Evolutionary conservation across 2,113 vertebrate genomes (phyloP), one percentile per base, ranked within the genome.

Genomic region (Orycteropus afer): DNA sequence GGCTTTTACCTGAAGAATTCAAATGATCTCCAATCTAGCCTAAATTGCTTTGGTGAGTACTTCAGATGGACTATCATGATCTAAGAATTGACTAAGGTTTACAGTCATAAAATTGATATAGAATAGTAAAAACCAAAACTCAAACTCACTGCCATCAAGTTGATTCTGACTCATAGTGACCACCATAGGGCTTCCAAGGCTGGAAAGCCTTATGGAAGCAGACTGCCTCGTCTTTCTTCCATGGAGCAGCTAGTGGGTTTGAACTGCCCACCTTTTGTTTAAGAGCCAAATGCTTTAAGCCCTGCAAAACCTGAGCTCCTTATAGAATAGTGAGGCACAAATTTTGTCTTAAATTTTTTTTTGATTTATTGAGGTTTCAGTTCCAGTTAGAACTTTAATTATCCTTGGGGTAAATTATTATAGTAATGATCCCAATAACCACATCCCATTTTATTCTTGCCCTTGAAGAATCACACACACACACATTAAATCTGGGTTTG

Each of bases 1-100:
- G 49, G 42, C 15, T 80, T 93, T 94, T 40, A 86, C 29, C n/a
- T 63, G 37, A 85, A 94, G 47, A 69, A 57, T 67, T 89, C 77
- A 91, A 42, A 80, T 0, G 57, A 13, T 2, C 45, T 89, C 20
- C 76, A 9, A 90, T 34, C 5, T 51, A 61, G 12, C 79, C 32
- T 71, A 71, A 78, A 47, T 82, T 37, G 9, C 12, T 9, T 45
- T 20, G 13, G 65, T 6, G 7, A 86, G 37, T 51, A 80, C 4
- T 45, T 88, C n/a, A 27, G 34, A 37, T 79, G 18, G 18, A 42
- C 22, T 12, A 17, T 57, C 40, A 49, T 15, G 1, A 86, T 53
- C 67, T 95, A 59, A 90, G 29, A 85, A 93, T 88, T 63, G 32
- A 82, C 37, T 25, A 53, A 73, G 2, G 2, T 29, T 89, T 93